Percentiles rank a stretch among this genome's conserved stretches.
Conservation (phyloP, 2,797 vertebrate genomes). For the Champsocephalus esox region DNA sequence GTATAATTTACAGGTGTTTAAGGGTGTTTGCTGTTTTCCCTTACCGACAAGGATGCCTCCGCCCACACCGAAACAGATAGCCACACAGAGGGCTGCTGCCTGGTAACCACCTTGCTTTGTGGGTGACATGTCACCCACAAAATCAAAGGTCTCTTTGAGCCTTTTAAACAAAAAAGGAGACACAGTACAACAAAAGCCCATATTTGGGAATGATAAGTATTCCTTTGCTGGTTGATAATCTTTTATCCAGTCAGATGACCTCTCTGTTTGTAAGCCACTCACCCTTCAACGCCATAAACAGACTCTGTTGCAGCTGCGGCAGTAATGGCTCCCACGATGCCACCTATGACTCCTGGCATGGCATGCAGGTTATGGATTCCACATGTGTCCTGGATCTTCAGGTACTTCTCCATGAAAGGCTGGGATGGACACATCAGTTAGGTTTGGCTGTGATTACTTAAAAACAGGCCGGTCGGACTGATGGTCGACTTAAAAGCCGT, state of each 20-base stretch:
- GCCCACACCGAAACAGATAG: conserved; percentile 90
- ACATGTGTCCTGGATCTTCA: conserved; percentile 96
- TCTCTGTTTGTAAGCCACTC: conserved; percentile 38
- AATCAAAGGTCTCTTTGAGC: conserved; percentile 86
- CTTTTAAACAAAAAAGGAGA: conserved; percentile 69
- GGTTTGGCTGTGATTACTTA: not conserved
- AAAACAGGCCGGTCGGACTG: not conserved
- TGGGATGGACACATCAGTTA: conserved; percentile 49
- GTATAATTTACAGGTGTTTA: not conserved
- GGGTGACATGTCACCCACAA: conserved; percentile 67
- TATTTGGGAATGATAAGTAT: not conserved
- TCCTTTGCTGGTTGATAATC: not conserved
- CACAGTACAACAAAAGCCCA: not conserved
- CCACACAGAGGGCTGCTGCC: conserved; percentile 90
- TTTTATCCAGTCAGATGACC: not conserved
- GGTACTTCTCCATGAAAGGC: conserved; percentile 91
- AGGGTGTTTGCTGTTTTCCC: not conserved
- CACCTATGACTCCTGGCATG: conserved; percentile 94
- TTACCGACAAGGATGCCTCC: conserved; percentile 94
- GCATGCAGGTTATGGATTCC: conserved; percentile 97
- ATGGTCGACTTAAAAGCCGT: not conserved
- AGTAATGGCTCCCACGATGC: conserved; percentile 94
- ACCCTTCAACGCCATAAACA: conserved; percentile 90
- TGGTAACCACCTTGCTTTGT: conserved; percentile 90
- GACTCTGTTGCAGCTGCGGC: conserved; percentile 84